A percentile compares a stretch with the other conserved stretches of the same genome.
Conservation (phyloP, 2,113 vertebrate species). For the Noctilio leporinus region DNA sequence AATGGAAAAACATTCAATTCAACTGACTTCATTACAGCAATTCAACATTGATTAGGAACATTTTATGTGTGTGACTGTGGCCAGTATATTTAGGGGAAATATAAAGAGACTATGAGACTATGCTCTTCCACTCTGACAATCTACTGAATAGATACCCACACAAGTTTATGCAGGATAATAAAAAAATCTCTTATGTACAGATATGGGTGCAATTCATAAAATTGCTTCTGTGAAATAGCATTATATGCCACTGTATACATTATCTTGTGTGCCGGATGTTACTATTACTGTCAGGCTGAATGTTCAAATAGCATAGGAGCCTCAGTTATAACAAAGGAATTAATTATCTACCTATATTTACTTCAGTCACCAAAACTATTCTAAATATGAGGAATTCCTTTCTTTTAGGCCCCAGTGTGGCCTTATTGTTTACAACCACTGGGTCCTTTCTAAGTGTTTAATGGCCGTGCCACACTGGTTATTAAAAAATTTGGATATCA, state of each 20-base stretch:
- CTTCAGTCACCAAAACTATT: neutral
- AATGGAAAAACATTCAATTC: conserved; percentile 30
- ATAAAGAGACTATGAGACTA: neutral
- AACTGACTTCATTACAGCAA: conserved; percentile 1
- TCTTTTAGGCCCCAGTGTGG: neutral
- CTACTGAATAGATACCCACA: neutral
- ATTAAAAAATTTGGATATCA: neutral
- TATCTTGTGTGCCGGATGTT: neutral
- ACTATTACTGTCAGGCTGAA: neutral
- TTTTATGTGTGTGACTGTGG: neutral
- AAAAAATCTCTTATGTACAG: neutral
- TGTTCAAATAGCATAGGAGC: neutral
- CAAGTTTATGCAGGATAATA: neutral
- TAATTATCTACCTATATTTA: neutral
- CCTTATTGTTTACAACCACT: neutral
- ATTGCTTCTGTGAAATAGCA: neutral
- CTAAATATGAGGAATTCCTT: neutral
- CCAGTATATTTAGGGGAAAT: neutral
- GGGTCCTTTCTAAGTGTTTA: neutral
- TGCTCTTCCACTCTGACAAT: neutral
- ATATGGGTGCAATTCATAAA: neutral
- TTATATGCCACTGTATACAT: neutral
- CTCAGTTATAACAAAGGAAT: neutral
- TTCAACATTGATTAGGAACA: conserved; percentile 7
- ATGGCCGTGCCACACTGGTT: neutral